A percentile compares a stretch with the other conserved stretches of the same genome.
phyloP scores from a whole-genome alignment of 2,113 vertebrate genomes.

The Leucopternis melanops region DNA sequence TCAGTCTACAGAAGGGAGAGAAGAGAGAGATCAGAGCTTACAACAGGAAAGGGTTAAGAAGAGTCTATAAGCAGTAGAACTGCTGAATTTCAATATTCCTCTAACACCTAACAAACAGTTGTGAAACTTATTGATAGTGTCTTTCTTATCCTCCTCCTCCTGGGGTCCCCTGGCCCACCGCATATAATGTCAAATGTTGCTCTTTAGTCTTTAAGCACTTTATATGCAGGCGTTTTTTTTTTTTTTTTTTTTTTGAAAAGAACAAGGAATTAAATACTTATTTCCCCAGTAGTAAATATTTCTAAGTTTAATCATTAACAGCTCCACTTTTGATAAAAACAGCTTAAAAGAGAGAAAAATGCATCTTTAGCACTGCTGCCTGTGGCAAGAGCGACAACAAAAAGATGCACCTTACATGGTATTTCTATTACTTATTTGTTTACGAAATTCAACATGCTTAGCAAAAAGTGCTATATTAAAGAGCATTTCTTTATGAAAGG shows the following conservation, averaged over 20 bases:
- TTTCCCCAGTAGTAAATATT: not conserved
- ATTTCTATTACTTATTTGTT: not conserved
- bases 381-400: not conserved
- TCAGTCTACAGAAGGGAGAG: not conserved
- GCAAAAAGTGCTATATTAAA: not conserved
- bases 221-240: not conserved
- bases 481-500: not conserved
- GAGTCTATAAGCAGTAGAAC: not conserved
- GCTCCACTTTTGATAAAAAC: not conserved
- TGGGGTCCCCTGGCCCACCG: not conserved
- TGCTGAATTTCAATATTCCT: not conserved
- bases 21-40: not conserved
- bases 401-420: not conserved
- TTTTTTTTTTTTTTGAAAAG: too few species aligned
- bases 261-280: not conserved
- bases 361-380: not conserved
- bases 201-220: not conserved
- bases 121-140: not conserved
- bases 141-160: not conserved
- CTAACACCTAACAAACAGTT: not conserved
- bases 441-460: not conserved
- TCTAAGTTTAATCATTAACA: not conserved
- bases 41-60: not conserved
- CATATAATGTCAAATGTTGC: not conserved
- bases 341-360: not conserved